Evolutionary conservation across 2,113 vertebrate species (phyloP).

Genomic region (Ornithorhynchus anatinus): DNA sequence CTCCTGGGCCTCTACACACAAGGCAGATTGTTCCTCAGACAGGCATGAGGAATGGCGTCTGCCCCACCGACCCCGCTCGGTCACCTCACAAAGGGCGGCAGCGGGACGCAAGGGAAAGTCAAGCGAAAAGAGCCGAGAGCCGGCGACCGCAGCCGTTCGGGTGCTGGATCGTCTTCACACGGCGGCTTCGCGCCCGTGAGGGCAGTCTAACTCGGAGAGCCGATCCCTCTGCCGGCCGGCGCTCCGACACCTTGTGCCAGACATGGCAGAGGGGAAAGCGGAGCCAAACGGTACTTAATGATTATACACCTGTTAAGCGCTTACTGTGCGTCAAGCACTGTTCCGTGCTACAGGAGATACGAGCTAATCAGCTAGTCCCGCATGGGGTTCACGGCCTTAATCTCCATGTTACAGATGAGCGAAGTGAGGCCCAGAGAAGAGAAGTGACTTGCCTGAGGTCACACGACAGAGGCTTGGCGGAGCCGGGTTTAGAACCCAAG

Average conservation of each 20-base stretch:
- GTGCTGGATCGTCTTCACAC: constrained; percentile 42
- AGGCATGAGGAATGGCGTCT: constrained; percentile 28
- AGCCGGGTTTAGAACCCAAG: too few relatives aligned
- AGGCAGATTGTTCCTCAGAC: constrained; percentile 35
- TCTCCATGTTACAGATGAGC: too few relatives aligned
- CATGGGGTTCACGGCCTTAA: too few relatives aligned
- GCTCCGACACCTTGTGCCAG: not conserved
- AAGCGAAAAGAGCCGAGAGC: constrained; percentile 27
- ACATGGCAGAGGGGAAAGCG: not conserved
- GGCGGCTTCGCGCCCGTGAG: constrained; percentile 11
- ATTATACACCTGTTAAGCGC: too few relatives aligned
- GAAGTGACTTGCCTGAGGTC: too few relatives aligned
- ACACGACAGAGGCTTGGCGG: too few relatives aligned
- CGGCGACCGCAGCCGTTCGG: constrained; percentile 16
- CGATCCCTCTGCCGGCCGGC: not conserved
- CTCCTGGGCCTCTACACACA: constrained; percentile 23
- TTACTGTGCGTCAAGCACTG: too few relatives aligned
- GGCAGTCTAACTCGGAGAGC: not conserved
- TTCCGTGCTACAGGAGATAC: too few relatives aligned
- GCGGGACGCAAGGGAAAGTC: constrained; percentile 30
- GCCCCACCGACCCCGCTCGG: not conserved
- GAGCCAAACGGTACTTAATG: too few relatives aligned
- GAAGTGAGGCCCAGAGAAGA: too few relatives aligned
- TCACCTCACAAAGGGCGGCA: constrained; percentile 43
- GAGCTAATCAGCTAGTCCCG: too few relatives aligned